Percentiles rank a stretch among this genome's conserved stretches.
These are phyloP conservation scores for Porites cylindrica DNA, from an alignment of 92 coral and sea anemone genomes.

Conservation along the genomic window DNA sequence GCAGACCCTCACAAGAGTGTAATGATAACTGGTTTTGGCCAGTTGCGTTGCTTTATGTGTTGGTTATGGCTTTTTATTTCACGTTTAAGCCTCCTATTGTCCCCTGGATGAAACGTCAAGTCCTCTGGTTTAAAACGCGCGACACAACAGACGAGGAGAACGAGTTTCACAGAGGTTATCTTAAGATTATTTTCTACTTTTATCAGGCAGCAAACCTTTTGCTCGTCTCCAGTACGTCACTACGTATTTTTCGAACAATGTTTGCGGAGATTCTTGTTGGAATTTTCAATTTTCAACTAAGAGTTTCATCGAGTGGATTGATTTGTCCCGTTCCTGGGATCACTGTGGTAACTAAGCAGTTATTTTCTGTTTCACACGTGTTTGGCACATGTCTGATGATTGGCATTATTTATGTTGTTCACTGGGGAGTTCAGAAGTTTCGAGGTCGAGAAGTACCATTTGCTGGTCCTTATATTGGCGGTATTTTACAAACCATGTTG, in stretches of 20 bases:
- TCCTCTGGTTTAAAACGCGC: conserved; percentile 57
- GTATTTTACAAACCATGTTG: no score
- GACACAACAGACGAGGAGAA: not conserved
- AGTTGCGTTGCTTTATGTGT: conserved; percentile 38
- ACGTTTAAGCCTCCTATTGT: conserved; percentile 66
- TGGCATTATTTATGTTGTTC: no score
- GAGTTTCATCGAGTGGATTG: no score
- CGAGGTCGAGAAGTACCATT: no score
- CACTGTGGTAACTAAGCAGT: no score
- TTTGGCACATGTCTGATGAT: no score
- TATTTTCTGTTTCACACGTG: no score
- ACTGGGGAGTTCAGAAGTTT: no score
- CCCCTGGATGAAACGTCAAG: conserved; percentile 38
- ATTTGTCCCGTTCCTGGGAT: no score
- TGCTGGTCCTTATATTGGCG: no score
- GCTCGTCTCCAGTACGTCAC: conserved; percentile 46
- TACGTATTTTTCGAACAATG: conserved; percentile 16
- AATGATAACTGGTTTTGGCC: conserved; percentile 75
- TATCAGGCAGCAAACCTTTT: conserved; percentile 78
- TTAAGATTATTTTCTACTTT: conserved; percentile 77
- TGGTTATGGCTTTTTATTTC: conserved; percentile 59
- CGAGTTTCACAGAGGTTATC: conserved; percentile 49
- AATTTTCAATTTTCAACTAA: no score
- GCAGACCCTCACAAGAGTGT: conserved; percentile 51
- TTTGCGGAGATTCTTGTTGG: no score